A percentile compares a stretch with the other conserved stretches of the same genome.
Evolutionary conservation across 2,113 vertebrate genomes (phyloP).

Genomic region (Thymallus thymallus): DNA sequence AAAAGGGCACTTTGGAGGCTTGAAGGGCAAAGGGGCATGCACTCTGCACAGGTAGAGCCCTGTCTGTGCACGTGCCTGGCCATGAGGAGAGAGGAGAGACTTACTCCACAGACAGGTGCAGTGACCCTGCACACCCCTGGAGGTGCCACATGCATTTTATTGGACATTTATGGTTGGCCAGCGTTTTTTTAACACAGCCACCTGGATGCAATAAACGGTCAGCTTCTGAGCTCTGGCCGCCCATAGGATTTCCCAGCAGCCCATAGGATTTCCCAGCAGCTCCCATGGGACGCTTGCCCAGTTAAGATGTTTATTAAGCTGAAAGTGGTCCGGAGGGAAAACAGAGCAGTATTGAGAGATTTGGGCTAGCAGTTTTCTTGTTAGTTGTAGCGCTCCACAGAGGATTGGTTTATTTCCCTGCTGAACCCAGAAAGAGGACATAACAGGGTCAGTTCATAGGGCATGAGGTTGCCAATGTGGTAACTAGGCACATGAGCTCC

Average conservation of each 20-base stretch:
- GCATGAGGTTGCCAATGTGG: slow-evolving; percentile 63
- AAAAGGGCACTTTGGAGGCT: too few species aligned
- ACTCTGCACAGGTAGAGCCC: too few species aligned
- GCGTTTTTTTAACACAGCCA: slow-evolving; percentile 86
- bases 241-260: slow-evolving; percentile 88
- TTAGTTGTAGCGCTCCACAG: slow-evolving; percentile 82
- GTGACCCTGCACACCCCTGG: slow-evolving; percentile 80
- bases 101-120: slow-evolving; percentile 88
- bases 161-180: slow-evolving; percentile 90
- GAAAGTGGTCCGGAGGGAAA: slow-evolving; percentile 94
- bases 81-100: slow-evolving; percentile 38
- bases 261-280: slow-evolving; percentile 87
- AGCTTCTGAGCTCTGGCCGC: slow-evolving; percentile 88
- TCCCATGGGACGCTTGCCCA: slow-evolving; percentile 88
- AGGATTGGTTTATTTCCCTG: slow-evolving; percentile 66
- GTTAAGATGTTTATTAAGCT: slow-evolving; percentile 99
- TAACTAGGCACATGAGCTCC: slow-evolving; percentile 66
- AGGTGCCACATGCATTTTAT: slow-evolving; percentile 93
- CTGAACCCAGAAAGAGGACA: slow-evolving; percentile 53
- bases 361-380: slow-evolving; percentile 78
- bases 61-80: background rate
- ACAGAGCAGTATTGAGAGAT: slow-evolving; percentile 92
- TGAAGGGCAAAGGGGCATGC: too few species aligned
- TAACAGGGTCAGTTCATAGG: slow-evolving; percentile 64
- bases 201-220: slow-evolving; percentile 95